phyloP scores from a whole-genome alignment of 1,140 invertebrate species.

The Lamellibrachia luymesi region DNA sequence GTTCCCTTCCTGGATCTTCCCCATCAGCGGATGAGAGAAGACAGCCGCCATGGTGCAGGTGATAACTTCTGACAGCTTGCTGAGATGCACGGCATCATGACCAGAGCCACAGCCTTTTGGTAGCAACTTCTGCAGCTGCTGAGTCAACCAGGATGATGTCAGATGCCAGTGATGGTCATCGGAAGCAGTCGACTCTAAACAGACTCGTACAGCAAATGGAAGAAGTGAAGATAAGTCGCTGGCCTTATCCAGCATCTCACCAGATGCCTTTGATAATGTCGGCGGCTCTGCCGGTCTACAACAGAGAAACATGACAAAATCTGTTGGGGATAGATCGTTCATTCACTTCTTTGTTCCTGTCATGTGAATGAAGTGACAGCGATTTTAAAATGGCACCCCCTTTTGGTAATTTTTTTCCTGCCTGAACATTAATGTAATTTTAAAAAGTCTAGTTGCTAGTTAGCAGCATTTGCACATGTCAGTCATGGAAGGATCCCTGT shows the following conservation, averaged over 20 bases:
- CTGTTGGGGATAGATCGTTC: too few relatives aligned
- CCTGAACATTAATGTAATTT: too few relatives aligned
- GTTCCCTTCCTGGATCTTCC: neutral
- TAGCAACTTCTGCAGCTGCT: neutral
- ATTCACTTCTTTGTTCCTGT: too few relatives aligned
- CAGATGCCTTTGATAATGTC: neutral
- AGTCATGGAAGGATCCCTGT: too few relatives aligned
- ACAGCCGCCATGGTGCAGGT: neutral
- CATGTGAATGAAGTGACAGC: too few relatives aligned
- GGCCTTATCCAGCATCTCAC: neutral
- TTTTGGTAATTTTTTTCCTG: too few relatives aligned
- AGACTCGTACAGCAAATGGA: neutral
- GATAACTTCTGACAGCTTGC: neutral
- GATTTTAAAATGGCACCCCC: too few relatives aligned
- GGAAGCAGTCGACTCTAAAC: neutral
- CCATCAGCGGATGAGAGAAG: neutral
- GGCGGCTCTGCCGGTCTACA: neutral
- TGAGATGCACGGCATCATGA: neutral
- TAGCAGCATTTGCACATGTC: too few relatives aligned
- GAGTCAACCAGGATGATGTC: neutral
- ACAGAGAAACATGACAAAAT: neutral
- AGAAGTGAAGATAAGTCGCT: neutral
- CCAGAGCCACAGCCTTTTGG: neutral
- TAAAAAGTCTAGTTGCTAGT: too few relatives aligned
- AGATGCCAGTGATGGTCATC: neutral